Evolutionary conservation across 2,888 invertebrate species (phyloP).

Genomic region (Heliconius erato): DNA sequence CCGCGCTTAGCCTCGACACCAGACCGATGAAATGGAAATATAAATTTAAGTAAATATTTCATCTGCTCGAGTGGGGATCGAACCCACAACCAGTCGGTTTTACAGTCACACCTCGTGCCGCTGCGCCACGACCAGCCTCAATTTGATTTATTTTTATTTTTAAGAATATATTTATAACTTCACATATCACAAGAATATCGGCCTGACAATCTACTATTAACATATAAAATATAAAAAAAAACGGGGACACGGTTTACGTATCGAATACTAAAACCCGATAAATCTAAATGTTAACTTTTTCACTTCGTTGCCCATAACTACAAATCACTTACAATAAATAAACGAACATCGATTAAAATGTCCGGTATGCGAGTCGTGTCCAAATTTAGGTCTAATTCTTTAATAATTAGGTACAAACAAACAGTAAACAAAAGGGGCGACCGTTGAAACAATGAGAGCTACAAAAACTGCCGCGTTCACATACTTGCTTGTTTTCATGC

Average conservation of each 20-base stretch:
- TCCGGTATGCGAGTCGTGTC: conserved; percentile 47
- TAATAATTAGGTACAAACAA: conserved; percentile 54
- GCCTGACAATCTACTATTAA: background rate
- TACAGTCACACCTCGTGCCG: too few species aligned
- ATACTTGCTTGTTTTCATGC: conserved; percentile 60
- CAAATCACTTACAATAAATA: conserved; percentile 34
- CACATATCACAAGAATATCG: too few species aligned
- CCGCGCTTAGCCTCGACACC: too few species aligned
- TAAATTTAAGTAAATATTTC: too few species aligned
- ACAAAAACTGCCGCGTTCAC: conserved; percentile 60
- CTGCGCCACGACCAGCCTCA: too few species aligned
- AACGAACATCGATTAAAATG: conserved; percentile 56
- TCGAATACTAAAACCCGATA: background rate
- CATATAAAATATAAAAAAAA: background rate
- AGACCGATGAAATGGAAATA: too few species aligned
- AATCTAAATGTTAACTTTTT: background rate
- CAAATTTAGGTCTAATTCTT: conserved; percentile 65
- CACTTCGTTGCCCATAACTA: background rate
- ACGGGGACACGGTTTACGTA: background rate
- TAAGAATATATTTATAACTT: too few species aligned
- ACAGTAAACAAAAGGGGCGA: conserved; percentile 59
- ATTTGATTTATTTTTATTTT: too few species aligned
- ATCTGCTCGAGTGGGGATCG: too few species aligned
- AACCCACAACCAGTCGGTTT: too few species aligned
- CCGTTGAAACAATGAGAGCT: conserved; percentile 63